Base-by-base conservation (phyloP, 30 jellyfish, hydroid and myxozoan genomes). In the Cassiopea xamachana region DNA sequence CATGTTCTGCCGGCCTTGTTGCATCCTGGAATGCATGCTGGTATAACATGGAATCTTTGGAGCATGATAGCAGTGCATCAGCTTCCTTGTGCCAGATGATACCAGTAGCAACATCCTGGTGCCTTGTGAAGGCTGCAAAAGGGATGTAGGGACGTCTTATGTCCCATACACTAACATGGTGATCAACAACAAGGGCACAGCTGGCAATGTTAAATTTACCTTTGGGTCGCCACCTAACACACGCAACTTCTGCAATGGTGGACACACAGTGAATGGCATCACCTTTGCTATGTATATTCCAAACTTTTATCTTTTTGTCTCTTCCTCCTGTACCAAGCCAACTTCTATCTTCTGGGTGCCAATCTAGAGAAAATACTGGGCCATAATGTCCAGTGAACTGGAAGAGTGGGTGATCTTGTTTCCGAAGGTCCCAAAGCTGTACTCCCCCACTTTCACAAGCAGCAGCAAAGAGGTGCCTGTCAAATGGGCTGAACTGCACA, bases 311-410 rank as follows among this genome's bases (percentile, higher is more conserved):
- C 50, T 91, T 80, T 80, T 90, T 96, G 85, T 96, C 99, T 48
- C 99, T 80, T 44, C 99, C 99, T 15, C 99, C 99, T 9, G 99
- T 96, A 46, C 97, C 98, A 43, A 96, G 96, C 97, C 97, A 96
- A 82, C 70, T 68, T 60, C 93, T 80, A 83, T 96, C 99, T 70
- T 96, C 99, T 18, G 96, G 97, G 73, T 96, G 99, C 99, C 99
- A 96, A 46, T 96, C 97, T 69, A 96, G 84, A 45, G 99, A 79
- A 87, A 96, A 96, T 4, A 96, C 98, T 1, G 99, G 99, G 49
- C 99, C 87, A 78, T 48, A 60, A 81, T 96, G 99, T 1, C 98
- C 99, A 4, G 99, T 82, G 75, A 90, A 96, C 64, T 96, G 98
- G 73, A 61, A 73, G 43, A 82, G 60, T 61, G 73, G 68, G 77